phyloP scores from a whole-genome alignment of 2,113 vertebrate species.

The Ginglymostoma cirratum region DNA sequence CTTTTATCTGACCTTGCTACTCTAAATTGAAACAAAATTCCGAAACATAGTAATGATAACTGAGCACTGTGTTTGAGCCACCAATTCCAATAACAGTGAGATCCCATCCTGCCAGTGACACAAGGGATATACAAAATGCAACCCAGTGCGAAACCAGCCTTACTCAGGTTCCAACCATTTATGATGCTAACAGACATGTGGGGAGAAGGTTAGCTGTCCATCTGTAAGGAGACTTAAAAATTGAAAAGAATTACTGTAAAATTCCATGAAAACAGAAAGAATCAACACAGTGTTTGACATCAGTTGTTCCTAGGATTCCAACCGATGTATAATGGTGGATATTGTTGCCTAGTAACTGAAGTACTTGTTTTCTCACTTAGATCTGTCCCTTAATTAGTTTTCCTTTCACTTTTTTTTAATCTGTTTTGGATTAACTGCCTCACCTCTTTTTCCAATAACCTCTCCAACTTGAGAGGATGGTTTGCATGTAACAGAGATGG shows the following conservation, averaged over 20 bases:
- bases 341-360: neutral
- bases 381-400: neutral
- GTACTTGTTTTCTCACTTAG: neutral
- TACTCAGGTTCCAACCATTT: neutral
- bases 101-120: neutral
- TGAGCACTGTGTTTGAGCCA: neutral
- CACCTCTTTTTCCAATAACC: neutral
- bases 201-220: neutral
- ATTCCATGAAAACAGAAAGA: neutral
- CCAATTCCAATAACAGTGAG: neutral
- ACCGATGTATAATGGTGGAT: neutral
- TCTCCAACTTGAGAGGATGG: neutral
- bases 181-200: neutral
- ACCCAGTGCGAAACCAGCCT: neutral
- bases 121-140: neutral
- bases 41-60: neutral
- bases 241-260: neutral
- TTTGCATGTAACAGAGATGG: neutral
- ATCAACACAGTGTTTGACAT: neutral
- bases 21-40: neutral
- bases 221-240: neutral
- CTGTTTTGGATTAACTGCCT: neutral
- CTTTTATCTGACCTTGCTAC: neutral
- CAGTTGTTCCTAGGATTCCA: neutral
- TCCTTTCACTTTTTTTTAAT: neutral